Evolutionary conservation across 2,888 invertebrate species (phyloP).

Genomic region (Metopia argyrocephala): DNA sequence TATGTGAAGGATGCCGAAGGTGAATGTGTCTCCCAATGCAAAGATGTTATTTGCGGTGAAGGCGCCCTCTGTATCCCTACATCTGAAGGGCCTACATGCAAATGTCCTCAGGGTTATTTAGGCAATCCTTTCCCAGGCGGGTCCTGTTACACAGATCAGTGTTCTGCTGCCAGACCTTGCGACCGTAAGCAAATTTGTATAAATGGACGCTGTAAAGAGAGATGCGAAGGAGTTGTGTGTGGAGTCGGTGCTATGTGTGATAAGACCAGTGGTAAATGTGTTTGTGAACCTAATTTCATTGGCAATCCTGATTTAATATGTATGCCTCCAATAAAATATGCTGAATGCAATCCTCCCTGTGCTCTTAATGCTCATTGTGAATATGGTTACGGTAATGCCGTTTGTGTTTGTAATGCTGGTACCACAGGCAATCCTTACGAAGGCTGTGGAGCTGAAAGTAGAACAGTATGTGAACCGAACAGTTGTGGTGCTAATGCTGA

Average conservation of each 20-base stretch:
- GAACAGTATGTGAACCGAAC: conserved; percentile 85
- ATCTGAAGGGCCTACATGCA: conserved; percentile 90
- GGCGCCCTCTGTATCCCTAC: conserved; percentile 93
- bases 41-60: conserved; percentile 85
- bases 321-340: conserved; percentile 91
- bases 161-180: conserved; percentile 88
- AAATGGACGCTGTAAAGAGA: conserved; percentile 91
- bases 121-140: conserved; percentile 97
- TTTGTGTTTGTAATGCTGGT: conserved; percentile 91
- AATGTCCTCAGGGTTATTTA: conserved; percentile 90
- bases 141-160: conserved; percentile 88
- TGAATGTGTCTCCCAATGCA: conserved; percentile 86
- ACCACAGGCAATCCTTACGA: conserved; percentile 93
- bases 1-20: conserved; percentile 88
- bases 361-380: conserved; percentile 92
- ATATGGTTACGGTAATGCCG: conserved; percentile 85
- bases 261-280: conserved; percentile 87
- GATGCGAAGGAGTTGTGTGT: conserved; percentile 91
- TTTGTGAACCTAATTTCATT: conserved; percentile 91
- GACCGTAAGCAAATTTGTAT: conserved; percentile 89
- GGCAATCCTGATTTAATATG: conserved; percentile 94
- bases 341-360: conserved; percentile 88
- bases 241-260: conserved; percentile 94
- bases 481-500: conserved; percentile 89
- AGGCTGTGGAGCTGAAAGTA: conserved; percentile 85